Evolutionary conservation across 2,888 invertebrate species (phyloP).

Genomic region (Heteropelma amictum): DNA sequence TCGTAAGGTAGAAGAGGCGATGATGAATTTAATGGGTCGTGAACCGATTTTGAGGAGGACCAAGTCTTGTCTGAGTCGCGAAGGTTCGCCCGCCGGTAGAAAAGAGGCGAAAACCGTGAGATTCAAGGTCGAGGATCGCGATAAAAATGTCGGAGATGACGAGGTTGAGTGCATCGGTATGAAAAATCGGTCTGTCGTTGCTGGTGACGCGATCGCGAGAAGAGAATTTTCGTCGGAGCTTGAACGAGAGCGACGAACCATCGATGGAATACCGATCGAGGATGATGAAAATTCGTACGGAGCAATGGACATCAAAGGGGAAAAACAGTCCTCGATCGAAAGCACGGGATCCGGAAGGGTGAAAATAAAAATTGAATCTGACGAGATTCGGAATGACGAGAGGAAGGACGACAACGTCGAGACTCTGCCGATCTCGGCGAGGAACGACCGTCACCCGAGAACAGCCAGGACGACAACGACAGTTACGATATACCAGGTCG

Average conservation of each 20-base stretch:
- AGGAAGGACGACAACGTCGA: constrained; percentile 10
- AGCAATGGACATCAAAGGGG: background rate
- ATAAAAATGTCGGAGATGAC: background rate
- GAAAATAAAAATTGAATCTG: constrained; percentile 45
- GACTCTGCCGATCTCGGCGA: background rate
- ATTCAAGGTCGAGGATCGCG: constrained; percentile 65
- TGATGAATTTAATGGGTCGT: constrained; percentile 64
- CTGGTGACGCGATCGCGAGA: no score
- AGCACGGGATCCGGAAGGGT: constrained; percentile 43
- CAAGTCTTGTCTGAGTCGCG: constrained; percentile 55
- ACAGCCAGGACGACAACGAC: constrained; percentile 37
- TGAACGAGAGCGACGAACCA: background rate
- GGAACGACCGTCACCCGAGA: background rate
- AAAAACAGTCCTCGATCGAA: constrained; percentile 23
- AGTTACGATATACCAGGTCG: constrained; percentile 39
- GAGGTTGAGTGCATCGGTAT: background rate
- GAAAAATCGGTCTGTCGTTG: no score
- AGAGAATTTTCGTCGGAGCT: background rate
- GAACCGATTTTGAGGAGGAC: constrained; percentile 64
- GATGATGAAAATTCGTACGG: background rate
- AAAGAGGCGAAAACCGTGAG: constrained; percentile 68
- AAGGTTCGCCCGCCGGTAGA: constrained; percentile 44
- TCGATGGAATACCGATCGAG: background rate
- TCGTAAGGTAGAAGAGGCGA: constrained; percentile 64
- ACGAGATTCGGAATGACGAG: constrained; percentile 14